phyloP scores from a whole-genome alignment of 2,888 invertebrate genomes.

The Encarsia formosa region DNA sequence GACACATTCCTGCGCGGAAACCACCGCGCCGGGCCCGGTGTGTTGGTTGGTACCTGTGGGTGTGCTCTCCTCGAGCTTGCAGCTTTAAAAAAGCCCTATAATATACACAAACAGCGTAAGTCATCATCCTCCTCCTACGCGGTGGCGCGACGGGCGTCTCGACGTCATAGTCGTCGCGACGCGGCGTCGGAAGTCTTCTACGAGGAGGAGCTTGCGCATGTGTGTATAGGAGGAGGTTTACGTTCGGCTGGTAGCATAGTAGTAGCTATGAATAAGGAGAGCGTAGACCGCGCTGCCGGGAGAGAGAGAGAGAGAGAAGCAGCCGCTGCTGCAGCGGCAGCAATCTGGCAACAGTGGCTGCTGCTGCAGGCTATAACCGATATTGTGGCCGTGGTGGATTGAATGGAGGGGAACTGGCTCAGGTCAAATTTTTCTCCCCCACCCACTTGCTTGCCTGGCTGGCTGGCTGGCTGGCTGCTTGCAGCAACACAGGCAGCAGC shows the following conservation, averaged over 20 bases:
- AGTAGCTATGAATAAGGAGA: too few species aligned
- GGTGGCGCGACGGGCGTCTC: constrained; percentile 8
- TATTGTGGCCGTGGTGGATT: constrained; percentile 49
- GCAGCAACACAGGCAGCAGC: too few species aligned
- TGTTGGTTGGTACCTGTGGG: too few species aligned
- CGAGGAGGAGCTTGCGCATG: constrained; percentile 6
- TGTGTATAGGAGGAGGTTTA: background rate
- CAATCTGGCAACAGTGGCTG: constrained; percentile 49
- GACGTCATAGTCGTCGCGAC: constrained; percentile 20
- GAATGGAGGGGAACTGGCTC: constrained; percentile 51
- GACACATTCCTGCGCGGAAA: too few species aligned
- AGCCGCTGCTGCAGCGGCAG: constrained; percentile 25
- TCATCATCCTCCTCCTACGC: background rate
- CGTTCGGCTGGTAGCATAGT: too few species aligned
- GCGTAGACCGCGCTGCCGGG: background rate
- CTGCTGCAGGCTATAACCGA: constrained; percentile 47
- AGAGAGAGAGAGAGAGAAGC: constrained; percentile 16
- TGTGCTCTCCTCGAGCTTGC: background rate
- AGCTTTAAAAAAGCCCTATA: too few species aligned
- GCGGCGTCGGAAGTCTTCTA: background rate
- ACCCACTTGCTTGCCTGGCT: constrained; percentile 28
- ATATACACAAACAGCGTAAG: too few species aligned
- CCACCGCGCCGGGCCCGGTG: too few species aligned
- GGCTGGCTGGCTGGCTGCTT: background rate
- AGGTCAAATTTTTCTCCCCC: constrained; percentile 47